Percentiles rank a stretch among this genome's conserved stretches.
phyloP scores from a whole-genome alignment of 37 sponge, comb jelly and placozoan species.

The Aphrocallistes beatrix region DNA sequence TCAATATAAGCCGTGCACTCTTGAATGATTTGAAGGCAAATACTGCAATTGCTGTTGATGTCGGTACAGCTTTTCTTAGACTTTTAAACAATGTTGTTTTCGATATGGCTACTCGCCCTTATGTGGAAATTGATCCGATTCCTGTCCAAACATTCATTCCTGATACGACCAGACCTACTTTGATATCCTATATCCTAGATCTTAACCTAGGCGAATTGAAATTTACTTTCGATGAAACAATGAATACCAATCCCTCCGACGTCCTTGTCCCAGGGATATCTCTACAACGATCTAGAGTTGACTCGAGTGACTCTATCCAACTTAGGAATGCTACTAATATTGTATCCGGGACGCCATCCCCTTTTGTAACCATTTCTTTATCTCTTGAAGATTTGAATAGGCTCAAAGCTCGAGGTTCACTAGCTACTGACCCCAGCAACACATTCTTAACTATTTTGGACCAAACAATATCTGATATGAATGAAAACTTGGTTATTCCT shows the following conservation, averaged over 20 bases:
- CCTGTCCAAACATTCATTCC: slow-evolving; percentile 15
- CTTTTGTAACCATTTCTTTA: slow-evolving; percentile 33
- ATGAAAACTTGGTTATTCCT: background rate
- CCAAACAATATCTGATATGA: background rate
- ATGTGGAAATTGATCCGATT: slow-evolving; percentile 14
- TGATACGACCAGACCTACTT: background rate
- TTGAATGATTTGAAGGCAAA: slow-evolving; percentile 59
- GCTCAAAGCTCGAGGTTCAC: slow-evolving; percentile 48
- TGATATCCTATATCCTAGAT: slow-evolving; percentile 21
- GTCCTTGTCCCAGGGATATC: slow-evolving; percentile 25
- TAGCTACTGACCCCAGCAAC: slow-evolving; percentile 35
- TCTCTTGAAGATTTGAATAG: slow-evolving; percentile 59
- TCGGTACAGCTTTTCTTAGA: slow-evolving; percentile 50
- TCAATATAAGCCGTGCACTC: slow-evolving; percentile 36
- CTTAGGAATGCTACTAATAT: slow-evolving; percentile 22
- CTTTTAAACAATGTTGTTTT: slow-evolving; percentile 29
- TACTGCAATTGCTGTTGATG: slow-evolving; percentile 42
- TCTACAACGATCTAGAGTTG: background rate
- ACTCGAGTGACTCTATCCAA: slow-evolving; percentile 17
- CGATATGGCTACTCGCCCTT: slow-evolving; percentile 49
- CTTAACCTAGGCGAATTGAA: slow-evolving; percentile 34
- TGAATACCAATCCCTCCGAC: slow-evolving; percentile 34
- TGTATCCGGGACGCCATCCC: slow-evolving; percentile 15
- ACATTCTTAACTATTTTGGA: slow-evolving; percentile 55
- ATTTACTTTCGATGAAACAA: slow-evolving; percentile 56